Base-by-base conservation (phyloP, 2,113 vertebrate species). In the Colinus virginianus region DNA sequence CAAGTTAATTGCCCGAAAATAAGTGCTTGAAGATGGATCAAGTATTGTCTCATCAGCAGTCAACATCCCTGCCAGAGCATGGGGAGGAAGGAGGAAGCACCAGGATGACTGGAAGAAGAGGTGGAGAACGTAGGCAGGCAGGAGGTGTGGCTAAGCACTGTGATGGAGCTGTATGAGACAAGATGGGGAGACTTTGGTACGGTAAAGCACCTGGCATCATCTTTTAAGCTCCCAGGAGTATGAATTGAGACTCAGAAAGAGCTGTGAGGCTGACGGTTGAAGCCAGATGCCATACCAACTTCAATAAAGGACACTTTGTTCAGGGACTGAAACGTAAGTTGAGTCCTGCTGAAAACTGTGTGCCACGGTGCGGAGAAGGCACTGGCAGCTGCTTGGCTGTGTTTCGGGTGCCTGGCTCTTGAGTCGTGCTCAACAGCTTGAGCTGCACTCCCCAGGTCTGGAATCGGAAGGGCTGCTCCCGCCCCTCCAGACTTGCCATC, bases 1-100 rank as follows among this genome's bases (percentile, higher is more conserved):
- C 94, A 96, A 95, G 94, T 95, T 96, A 96, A 96, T 96, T 96
- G 95, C 92, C 90, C 2, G 77, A 95, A 96, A 96, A 96, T 94
- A 96, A 96, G 90, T 92, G 90, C 95, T 94, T 92, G 84, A 95
- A 90, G 90, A 93, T 92, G 90, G 90, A 96, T 94, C 94, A 96
- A 94, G 84, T 93, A 95, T 96, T 95, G 92, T 96, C 92, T 96
- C 88, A 93, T 96, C 90, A 95, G 95, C 87, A 92, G 95, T 96
- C 87, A 66, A 78, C 81, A 45, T 87, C 78, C 59, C 75, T 96
- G 94, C 90, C 81, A 93, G 90, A 82, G 46, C 45, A 82, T 6
- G 49, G 55, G 70, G 69, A 53, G 67, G 49, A 69, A 85, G 80
- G 48, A 78, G 21, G 46, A 43, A 88, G 56, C 0, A 36, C 66